Conservation (phyloP, 2,113 vertebrate genomes). For the Nesogale talazaci region DNA sequence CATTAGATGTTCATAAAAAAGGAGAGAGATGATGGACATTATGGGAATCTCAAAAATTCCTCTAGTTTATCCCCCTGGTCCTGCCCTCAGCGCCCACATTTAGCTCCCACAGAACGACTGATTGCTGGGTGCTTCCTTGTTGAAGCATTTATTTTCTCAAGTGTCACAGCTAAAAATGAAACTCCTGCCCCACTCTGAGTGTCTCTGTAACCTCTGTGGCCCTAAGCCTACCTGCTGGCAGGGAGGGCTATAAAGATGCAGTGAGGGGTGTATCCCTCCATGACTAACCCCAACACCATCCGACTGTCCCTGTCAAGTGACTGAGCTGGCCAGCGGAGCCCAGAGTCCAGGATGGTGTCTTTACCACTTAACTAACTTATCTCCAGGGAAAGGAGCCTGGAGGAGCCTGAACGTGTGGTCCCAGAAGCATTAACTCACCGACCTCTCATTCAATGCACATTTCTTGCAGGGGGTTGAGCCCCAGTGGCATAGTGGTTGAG, state of each 20-base stretch:
- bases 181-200: background rate
- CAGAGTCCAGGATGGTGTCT: background rate
- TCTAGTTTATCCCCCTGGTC: background rate
- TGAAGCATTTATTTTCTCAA: slow-evolving; percentile 18
- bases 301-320: background rate
- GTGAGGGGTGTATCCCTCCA: background rate
- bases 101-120: background rate
- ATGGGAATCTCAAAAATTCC: background rate
- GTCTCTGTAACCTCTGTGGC: background rate
- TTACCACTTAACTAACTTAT: background rate
- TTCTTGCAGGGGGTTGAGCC: too few relatives aligned
- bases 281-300: background rate
- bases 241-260: background rate
- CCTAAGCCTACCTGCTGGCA: background rate
- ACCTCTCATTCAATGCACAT: background rate
- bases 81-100: background rate
- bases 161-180: background rate
- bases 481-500: too few relatives aligned
- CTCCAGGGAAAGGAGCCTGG: background rate
- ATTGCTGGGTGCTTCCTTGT: background rate
- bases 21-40: background rate
- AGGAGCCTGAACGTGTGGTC: background rate
- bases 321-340: background rate
- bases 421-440: background rate
- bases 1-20: background rate